Base-by-base conservation (phyloP, 2,113 vertebrate species). In the Ramphastos sulfuratus region DNA sequence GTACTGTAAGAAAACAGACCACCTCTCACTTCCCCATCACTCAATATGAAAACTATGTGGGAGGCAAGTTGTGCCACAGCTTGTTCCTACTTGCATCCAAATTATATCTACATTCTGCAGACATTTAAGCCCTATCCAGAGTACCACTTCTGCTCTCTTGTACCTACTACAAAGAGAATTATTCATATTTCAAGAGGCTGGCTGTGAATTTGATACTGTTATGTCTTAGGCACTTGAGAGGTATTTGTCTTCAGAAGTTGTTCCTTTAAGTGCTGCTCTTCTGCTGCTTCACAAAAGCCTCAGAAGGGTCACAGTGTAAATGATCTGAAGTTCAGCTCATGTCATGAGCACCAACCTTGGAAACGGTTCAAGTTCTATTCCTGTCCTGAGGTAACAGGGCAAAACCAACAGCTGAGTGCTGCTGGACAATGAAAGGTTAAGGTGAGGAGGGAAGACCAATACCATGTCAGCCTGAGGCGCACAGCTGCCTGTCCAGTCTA, bases 141-240 rank as follows among this genome's bases (percentile, higher is more conserved):
- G 35, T 50, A 83, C 80, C 88, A 94, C 93, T 96, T 93, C 78
- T 95, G 52, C 71, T 79, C 74, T 9, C 87, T 58, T 65, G 83
- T 52, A 85, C 85, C 61, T 60, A 64, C 73, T 61, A 71, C 48
- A 64, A 64, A 91, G 82, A 69, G 73, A 25, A 31, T 39, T 77
- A 78, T 17, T 88, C 33, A 0, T 24, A 61, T 78, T 82, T 92
- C 74, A 75, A 93, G 83, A 82, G 54, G 33, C 37, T 72, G 76
- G 61, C 77, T 35, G 80, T 81, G 85, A 86, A 78, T 94, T 90
- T 72, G 61, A 90, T 88, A 78, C 65, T 84, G 65, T 56, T 85
- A 60, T 23, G 58, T 85, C 76, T 93, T 71, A 37, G 46, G 72
- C 18, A 63, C 69, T 44, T 16, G 65, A 88, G 65, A 95, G 25